phyloP scores from a whole-genome alignment of 2,113 vertebrate genomes.

The Tauraco erythrolophus region DNA sequence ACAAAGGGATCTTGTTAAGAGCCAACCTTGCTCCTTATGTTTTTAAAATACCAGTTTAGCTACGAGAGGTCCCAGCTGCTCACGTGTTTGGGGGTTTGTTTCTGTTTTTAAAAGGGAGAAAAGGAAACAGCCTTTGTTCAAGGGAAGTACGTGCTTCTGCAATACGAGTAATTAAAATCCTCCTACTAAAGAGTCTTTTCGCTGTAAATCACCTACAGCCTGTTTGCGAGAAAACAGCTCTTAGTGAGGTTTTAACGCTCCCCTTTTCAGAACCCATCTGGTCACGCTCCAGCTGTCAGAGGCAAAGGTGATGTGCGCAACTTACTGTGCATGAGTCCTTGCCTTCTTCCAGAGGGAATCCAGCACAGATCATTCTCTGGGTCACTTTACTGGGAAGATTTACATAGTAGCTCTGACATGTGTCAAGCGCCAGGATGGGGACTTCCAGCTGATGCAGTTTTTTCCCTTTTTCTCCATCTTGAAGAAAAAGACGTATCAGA shows the following conservation, averaged over 20 bases:
- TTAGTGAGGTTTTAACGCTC: neutral
- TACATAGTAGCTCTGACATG: slow-evolving; percentile 15
- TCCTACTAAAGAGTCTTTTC: neutral
- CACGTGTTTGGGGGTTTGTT: neutral
- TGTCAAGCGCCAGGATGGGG: slow-evolving; percentile 22
- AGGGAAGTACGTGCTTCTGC: neutral
- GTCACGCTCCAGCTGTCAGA: neutral
- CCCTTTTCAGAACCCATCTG: neutral
- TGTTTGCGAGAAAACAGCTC: neutral
- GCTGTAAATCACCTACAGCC: neutral
- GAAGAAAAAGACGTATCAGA: neutral
- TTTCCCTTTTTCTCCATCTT: slow-evolving; percentile 38
- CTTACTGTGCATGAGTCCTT: slow-evolving; percentile 63
- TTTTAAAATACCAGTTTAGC: neutral
- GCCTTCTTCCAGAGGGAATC: slow-evolving; percentile 25
- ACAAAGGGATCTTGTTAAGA: neutral
- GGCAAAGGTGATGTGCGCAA: neutral
- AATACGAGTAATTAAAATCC: neutral
- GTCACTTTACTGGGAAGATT: slow-evolving; percentile 16
- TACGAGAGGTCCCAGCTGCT: neutral
- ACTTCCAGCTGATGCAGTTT: slow-evolving; percentile 65
- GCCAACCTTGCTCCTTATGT: neutral
- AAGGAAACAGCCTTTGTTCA: neutral
- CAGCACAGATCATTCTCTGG: slow-evolving; percentile 60
- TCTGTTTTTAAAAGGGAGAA: neutral